Percentiles rank a stretch among this genome's conserved stretches.
phyloP scores from a whole-genome alignment of 1,140 invertebrate species.

The Heliconius nattereri region DNA sequence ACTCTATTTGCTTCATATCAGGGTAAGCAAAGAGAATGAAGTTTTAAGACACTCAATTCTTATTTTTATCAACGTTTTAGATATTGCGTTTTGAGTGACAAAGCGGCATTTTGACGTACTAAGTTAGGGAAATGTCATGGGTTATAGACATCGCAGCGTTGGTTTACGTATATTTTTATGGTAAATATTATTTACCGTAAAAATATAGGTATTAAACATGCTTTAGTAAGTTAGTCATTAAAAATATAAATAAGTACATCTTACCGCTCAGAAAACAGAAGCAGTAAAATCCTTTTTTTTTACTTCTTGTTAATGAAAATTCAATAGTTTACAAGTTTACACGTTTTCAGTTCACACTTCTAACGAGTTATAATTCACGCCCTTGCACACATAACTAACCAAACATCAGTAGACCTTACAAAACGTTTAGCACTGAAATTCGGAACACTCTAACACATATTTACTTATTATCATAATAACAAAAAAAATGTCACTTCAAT shows the following conservation, averaged over 20 bases:
- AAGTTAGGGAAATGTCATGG: no score
- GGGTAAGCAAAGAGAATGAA: no score
- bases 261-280: slow-evolving; percentile 26
- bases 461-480: slow-evolving; percentile 41
- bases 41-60: no score
- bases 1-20: no score
- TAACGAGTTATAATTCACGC: slow-evolving; percentile 73
- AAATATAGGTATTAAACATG: no score
- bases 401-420: slow-evolving; percentile 70
- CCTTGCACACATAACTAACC: slow-evolving; percentile 71
- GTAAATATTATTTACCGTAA: no score
- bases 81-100: no score
- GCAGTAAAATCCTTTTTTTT: slow-evolving; percentile 40
- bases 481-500: slow-evolving; percentile 52
- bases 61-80: no score
- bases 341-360: slow-evolving; percentile 72
- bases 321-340: slow-evolving; percentile 55
- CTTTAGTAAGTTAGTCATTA: neutral
- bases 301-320: slow-evolving; percentile 25
- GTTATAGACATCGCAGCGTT: no score
- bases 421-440: slow-evolving; percentile 72
- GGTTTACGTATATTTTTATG: no score
- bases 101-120: no score
- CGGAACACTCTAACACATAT: slow-evolving; percentile 61
- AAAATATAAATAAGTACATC: neutral